These are phyloP conservation scores for Heliconius erato DNA, from an alignment of 2,888 invertebrate genomes.

Conservation along the genomic window DNA sequence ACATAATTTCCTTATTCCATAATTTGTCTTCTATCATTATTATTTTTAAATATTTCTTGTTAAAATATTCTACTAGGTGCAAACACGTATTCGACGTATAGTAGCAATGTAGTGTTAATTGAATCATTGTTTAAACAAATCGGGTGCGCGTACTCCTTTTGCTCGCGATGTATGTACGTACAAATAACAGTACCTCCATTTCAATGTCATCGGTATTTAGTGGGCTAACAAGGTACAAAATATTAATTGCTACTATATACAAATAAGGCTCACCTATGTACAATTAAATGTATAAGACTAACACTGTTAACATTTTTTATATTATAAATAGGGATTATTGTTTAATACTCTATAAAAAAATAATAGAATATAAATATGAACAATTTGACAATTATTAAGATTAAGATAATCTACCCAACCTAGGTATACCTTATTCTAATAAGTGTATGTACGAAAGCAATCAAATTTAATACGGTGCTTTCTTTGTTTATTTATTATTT, in stretches of 20 bases:
- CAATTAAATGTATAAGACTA: neutral
- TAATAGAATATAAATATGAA: too few relatives aligned
- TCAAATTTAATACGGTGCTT: neutral
- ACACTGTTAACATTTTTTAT: too few relatives aligned
- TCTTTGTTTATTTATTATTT: neutral
- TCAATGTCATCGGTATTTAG: constrained; percentile 65
- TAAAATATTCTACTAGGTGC: neutral
- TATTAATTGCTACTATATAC: constrained; percentile 46
- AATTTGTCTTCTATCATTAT: too few relatives aligned
- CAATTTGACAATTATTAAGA: too few relatives aligned
- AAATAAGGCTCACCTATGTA: constrained; percentile 35
- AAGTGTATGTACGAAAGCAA: too few relatives aligned
- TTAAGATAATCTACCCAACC: too few relatives aligned
- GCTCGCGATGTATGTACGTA: constrained; percentile 55
- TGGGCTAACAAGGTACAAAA: constrained; percentile 59
- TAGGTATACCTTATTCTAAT: too few relatives aligned
- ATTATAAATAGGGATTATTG: too few relatives aligned
- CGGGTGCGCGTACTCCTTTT: constrained; percentile 65
- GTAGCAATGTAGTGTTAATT: constrained; percentile 72
- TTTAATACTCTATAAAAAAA: too few relatives aligned
- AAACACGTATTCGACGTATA: neutral
- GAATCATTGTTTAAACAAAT: constrained; percentile 68
- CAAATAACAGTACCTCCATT: constrained; percentile 69
- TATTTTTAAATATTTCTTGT: neutral
- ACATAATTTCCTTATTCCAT: neutral